Percentiles rank a stretch among this genome's conserved stretches.
Conservation (phyloP, 37 sponge, comb jelly and placozoan genomes). For the Halichondria panicea region DNA sequence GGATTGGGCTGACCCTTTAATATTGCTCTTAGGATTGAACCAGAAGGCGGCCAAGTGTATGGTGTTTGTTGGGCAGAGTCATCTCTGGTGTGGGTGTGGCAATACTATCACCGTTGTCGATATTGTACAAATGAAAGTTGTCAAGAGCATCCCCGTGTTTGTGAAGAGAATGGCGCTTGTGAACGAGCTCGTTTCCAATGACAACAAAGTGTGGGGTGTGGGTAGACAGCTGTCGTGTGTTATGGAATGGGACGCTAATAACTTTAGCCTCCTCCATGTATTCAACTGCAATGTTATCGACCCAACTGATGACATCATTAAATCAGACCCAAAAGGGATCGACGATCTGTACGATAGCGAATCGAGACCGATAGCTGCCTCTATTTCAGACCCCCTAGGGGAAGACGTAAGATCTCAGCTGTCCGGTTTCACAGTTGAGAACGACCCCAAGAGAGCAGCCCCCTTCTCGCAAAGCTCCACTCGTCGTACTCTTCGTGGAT, state of each 20-base stretch:
- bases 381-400: background rate
- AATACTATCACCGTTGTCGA: slow-evolving; percentile 78
- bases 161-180: slow-evolving; percentile 58
- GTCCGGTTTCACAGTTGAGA: slow-evolving; percentile 25
- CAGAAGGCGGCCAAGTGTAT: slow-evolving; percentile 67
- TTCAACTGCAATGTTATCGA: slow-evolving; percentile 78
- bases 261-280: slow-evolving; percentile 40
- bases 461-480: slow-evolving; percentile 46
- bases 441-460: slow-evolving; percentile 22
- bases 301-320: slow-evolving; percentile 52
- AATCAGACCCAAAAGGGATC: slow-evolving; percentile 33
- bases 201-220: slow-evolving; percentile 75
- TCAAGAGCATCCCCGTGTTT: slow-evolving; percentile 62
- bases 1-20: slow-evolving; percentile 75
- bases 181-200: slow-evolving; percentile 76
- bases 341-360: slow-evolving; percentile 43
- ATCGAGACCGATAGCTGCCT: background rate
- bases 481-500: slow-evolving; percentile 30
- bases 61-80: slow-evolving; percentile 60
- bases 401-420: background rate
- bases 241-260: slow-evolving; percentile 79
- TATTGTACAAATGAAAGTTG: slow-evolving; percentile 49
- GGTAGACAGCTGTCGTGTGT: slow-evolving; percentile 77
- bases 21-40: slow-evolving; percentile 54
- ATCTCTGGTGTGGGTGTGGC: slow-evolving; percentile 84